phyloP scores from a whole-genome alignment of 2,888 invertebrate species.

The Andrena camellia region DNA sequence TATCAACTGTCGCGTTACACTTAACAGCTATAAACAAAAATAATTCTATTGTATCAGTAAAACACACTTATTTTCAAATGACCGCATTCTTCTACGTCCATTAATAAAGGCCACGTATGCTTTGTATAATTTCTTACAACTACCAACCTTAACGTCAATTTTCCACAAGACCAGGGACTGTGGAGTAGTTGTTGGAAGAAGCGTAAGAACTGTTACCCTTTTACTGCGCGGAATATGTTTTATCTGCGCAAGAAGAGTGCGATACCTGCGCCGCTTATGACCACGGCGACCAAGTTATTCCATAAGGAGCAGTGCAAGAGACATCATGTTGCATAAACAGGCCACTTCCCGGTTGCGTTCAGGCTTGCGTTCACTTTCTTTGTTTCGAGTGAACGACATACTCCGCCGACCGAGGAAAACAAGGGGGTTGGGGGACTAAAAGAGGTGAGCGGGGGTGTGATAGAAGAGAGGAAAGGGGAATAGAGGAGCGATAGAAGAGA shows the following conservation, averaged over 20 bases:
- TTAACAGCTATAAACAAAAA: too few species aligned
- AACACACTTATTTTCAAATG: too few species aligned
- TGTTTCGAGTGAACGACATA: conserved; percentile 48
- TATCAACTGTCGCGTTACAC: too few species aligned
- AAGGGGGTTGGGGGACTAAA: not conserved
- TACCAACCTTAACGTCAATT: too few species aligned
- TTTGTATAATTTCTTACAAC: too few species aligned
- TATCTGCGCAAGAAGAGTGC: not conserved
- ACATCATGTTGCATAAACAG: conserved; percentile 50
- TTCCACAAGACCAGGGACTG: not conserved
- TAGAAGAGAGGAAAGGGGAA: not conserved
- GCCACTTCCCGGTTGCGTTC: conserved; percentile 60
- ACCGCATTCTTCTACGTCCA: too few species aligned
- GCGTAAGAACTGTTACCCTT: not conserved
- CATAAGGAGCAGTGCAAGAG: conserved; percentile 24
- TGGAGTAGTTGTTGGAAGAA: not conserved
- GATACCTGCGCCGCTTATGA: conserved; percentile 1
- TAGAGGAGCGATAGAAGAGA: too few species aligned
- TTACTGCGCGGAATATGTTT: not conserved
- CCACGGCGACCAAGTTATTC: conserved; percentile 34
- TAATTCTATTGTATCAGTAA: too few species aligned
- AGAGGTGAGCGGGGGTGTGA: not conserved
- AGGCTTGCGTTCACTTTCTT: conserved; percentile 62
- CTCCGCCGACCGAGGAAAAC: not conserved
- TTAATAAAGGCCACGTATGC: too few species aligned